phyloP scores from a whole-genome alignment of 2,888 invertebrate genomes.

The Sesamia inferens region DNA sequence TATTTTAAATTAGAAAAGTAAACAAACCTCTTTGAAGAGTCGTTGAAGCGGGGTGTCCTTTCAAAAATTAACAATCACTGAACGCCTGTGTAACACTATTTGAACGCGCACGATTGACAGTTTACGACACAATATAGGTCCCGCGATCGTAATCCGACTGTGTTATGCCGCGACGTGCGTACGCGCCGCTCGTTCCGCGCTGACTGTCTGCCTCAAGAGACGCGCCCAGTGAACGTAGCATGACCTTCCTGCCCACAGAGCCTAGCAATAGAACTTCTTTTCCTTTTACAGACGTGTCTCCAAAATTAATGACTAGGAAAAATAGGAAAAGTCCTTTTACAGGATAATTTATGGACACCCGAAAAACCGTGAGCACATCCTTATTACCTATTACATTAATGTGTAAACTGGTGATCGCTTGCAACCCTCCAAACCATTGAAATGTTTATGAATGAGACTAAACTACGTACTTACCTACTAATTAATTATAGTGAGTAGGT shows the following conservation, averaged over 20 bases:
- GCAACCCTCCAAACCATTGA: neutral
- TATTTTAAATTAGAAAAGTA: conserved; percentile 65
- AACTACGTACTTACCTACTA: neutral
- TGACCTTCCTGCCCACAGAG: conserved; percentile 88
- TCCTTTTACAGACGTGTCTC: conserved; percentile 75
- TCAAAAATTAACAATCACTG: conserved; percentile 82
- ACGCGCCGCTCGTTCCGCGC: conserved; percentile 84
- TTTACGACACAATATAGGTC: conserved; percentile 77
- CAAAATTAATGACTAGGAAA: conserved; percentile 66
- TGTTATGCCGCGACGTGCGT: conserved; percentile 78
- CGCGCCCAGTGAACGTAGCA: conserved; percentile 82
- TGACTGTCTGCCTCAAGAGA: conserved; percentile 80
- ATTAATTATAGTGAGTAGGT: too few relatives aligned
- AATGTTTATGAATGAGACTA: neutral
- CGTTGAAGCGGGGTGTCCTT: conserved; percentile 74
- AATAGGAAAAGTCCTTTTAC: conserved; percentile 34
- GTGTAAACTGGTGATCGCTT: too few relatives aligned
- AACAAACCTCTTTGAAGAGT: conserved; percentile 84
- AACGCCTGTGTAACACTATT: conserved; percentile 81
- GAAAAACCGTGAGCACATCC: neutral
- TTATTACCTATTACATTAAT: too few relatives aligned
- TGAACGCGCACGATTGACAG: conserved; percentile 83
- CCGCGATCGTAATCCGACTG: conserved; percentile 76
- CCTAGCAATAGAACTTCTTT: conserved; percentile 83
- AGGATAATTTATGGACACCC: conserved; percentile 27